phyloP scores from a whole-genome alignment of 2,797 vertebrate genomes.

The Pogoniulus pusillus region DNA sequence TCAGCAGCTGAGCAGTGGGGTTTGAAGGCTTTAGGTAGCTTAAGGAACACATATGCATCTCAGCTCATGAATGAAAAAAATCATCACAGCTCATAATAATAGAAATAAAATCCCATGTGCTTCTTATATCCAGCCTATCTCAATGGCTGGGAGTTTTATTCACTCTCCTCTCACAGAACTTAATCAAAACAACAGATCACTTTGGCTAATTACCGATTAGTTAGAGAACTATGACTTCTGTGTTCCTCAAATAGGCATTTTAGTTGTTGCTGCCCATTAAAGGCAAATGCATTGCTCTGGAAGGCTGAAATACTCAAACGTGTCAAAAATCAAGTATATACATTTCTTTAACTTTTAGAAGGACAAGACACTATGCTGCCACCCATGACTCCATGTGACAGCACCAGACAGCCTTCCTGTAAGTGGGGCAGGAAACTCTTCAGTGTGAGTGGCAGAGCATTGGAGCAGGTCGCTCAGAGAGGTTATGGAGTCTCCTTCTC shows the following conservation, averaged over 20 bases:
- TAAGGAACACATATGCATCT: slow-evolving; percentile 23
- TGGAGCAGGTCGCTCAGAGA: no score
- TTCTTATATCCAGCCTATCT: slow-evolving; percentile 21
- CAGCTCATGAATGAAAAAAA: background rate
- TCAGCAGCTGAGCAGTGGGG: slow-evolving; percentile 47
- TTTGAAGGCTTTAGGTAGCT: slow-evolving; percentile 46
- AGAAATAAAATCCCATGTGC: slow-evolving; percentile 5
- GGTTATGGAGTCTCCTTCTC: no score
- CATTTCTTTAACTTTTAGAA: background rate
- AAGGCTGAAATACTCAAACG: background rate
- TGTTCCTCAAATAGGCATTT: background rate
- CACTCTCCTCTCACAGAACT: slow-evolving; percentile 8
- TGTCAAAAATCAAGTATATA: background rate
- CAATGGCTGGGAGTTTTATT: background rate
- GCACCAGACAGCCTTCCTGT: background rate
- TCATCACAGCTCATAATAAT: background rate
- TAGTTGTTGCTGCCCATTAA: background rate
- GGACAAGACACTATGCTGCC: background rate
- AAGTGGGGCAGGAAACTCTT: background rate
- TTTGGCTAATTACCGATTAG: slow-evolving; percentile 33
- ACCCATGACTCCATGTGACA: accelerated
- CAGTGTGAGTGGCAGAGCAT: background rate
- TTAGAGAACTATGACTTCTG: background rate
- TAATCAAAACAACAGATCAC: slow-evolving; percentile 29
- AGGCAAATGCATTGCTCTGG: background rate